Evolutionary conservation across 2,888 invertebrate species (phyloP), one percentile per base, ranked within the genome.

Genomic region (Spilosoma lubricipeda): DNA sequence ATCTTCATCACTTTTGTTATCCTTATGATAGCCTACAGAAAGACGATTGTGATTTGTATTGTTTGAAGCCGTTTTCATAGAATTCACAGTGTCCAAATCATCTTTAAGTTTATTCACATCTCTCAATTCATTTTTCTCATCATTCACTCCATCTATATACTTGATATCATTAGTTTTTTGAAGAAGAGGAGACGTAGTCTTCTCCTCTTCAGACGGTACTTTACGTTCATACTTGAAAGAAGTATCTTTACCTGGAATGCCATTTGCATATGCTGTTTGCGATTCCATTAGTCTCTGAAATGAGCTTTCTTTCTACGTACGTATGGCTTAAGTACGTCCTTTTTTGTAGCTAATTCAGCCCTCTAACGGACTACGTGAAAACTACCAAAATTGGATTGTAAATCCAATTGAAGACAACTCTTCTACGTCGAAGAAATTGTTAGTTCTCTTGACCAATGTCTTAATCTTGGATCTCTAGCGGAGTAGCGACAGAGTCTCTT

Each of bases 391-490:
- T 89, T 90, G 91, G 92, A 92, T 91, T 87, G 77, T 75, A 80
- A 90, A 90, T 91, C 92, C 92, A 90, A 90, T 82, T 72, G 36
- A 65, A 63, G 70, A 75, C 71, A 83, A 86, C 82, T 85, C 89
- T 84, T 92, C 91, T 95, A 94, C 88, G 94, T 92, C 67, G 93
- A 93, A 79, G 92, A 92, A 87, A 90, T 88, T 75, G 86, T 90
- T 88, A 91, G 88, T 90, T 95, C 95, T 94, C 94, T 90, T 63
- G 95, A 95, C 92, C 92, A 96, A 78, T 96, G 91, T 96, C 96
- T 96, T 96, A 96, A 96, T 87, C 96, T 96, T 80, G 97, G 97
- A 88, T 97, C 96, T 93, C 96, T 96, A 81, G 96, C 96, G 68
- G 96, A 96, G 88, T 96, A 96, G 81, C 95, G 93, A 92, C 94